These are phyloP conservation scores for Oxycera nigricornis DNA, from an alignment of 2,888 invertebrate species.

Conservation along the genomic window DNA sequence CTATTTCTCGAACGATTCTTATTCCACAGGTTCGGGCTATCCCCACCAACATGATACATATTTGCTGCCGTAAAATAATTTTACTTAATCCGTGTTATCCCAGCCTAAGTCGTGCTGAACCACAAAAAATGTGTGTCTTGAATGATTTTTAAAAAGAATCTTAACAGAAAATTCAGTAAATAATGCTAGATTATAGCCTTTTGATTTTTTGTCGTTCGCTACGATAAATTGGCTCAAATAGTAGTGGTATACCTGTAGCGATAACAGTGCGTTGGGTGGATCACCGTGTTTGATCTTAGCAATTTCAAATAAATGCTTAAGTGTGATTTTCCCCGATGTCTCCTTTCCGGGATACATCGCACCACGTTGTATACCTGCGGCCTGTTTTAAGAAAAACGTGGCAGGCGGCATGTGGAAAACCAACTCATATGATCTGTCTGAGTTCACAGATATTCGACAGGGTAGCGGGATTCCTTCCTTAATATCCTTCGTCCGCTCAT, in stretches of 20 bases:
- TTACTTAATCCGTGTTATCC: too few species aligned
- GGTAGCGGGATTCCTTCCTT: slow-evolving; percentile 92
- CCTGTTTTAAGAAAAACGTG: slow-evolving; percentile 88
- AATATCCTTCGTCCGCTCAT: slow-evolving; percentile 86
- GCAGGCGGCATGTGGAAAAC: slow-evolving; percentile 87
- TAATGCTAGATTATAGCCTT: too few species aligned
- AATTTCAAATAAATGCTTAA: slow-evolving; percentile 98
- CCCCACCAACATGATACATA: slow-evolving; percentile 82
- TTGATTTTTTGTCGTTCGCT: too few species aligned
- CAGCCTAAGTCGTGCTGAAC: too few species aligned
- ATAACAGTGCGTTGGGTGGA: slow-evolving; percentile 66
- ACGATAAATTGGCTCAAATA: neutral
- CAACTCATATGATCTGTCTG: slow-evolving; percentile 85
- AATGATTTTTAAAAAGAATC: slow-evolving; percentile 11
- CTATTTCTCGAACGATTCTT: slow-evolving; percentile 78
- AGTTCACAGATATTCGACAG: slow-evolving; percentile 78
- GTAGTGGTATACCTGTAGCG: slow-evolving; percentile 54
- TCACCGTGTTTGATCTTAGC: slow-evolving; percentile 94
- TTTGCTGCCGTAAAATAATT: too few species aligned
- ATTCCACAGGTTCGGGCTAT: slow-evolving; percentile 84
- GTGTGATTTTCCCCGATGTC: slow-evolving; percentile 84
- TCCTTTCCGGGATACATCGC: slow-evolving; percentile 78
- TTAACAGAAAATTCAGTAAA: neutral
- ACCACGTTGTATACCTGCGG: slow-evolving; percentile 88
- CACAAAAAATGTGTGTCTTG: too few species aligned